Evolutionary conservation across 2,113 vertebrate species (phyloP).

Genomic region (Sula dactylatra): DNA sequence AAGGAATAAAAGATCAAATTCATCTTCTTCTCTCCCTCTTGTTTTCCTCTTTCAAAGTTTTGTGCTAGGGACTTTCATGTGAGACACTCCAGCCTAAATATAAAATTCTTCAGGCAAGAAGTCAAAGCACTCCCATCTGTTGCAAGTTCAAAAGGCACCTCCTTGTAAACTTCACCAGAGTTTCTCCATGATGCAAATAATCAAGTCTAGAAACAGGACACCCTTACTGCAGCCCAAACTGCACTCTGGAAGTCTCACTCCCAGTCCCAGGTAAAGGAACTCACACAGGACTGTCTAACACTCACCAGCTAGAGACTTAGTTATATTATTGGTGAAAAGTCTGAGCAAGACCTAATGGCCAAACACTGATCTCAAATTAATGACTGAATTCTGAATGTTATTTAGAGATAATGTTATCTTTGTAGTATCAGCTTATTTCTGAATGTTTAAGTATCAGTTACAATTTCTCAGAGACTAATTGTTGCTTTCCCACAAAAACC

Average conservation of each 20-base stretch:
- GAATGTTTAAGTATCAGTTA: background rate
- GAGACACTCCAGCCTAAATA: background rate
- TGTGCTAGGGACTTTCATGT: background rate
- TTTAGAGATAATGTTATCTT: background rate
- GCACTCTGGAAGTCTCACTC: background rate
- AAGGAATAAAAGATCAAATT: background rate
- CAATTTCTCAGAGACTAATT: background rate
- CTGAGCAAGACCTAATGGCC: background rate
- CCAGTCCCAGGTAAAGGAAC: background rate
- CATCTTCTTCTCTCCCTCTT: background rate
- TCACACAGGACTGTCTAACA: background rate
- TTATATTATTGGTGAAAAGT: background rate
- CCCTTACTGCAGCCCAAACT: background rate
- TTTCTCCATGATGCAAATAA: background rate
- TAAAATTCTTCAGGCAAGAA: background rate
- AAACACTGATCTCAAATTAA: background rate
- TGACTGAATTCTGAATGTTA: background rate
- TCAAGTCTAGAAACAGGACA: background rate
- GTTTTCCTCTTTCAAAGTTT: background rate
- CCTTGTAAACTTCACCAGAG: background rate
- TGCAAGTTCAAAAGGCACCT: background rate
- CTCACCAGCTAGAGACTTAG: background rate
- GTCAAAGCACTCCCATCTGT: background rate
- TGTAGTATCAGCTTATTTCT: background rate
- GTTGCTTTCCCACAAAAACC: background rate